These are phyloP conservation scores for Pachydiplax longipennis DNA, from an alignment of 2,888 invertebrate genomes.

Conservation along the genomic window DNA sequence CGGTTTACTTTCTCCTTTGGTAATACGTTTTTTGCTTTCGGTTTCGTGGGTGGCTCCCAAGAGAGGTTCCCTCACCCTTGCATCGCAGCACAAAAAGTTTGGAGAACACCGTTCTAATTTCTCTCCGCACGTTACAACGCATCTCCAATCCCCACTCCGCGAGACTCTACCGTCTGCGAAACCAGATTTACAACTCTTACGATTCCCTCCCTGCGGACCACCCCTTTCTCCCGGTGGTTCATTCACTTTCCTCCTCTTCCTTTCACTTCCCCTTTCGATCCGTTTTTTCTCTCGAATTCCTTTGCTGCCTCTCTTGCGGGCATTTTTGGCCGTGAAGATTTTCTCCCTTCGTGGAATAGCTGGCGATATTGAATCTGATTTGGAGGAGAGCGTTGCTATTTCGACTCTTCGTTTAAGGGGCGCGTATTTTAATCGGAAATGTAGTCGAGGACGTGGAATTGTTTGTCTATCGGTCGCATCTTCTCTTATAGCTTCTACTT, in stretches of 20 bases:
- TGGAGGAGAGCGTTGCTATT: not conserved
- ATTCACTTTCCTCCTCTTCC: slow-evolving; percentile 23
- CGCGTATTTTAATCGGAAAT: not conserved
- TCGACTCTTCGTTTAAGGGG: not conserved
- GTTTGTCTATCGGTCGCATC: no score
- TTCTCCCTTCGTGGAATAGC: not conserved
- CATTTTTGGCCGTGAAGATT: not conserved
- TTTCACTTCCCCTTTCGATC: not conserved
- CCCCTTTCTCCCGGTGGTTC: not conserved
- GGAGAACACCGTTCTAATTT: no score
- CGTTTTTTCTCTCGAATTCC: not conserved
- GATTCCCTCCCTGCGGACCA: slow-evolving; percentile 17
- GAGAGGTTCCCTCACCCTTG: no score
- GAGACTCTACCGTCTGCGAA: slow-evolving; percentile 35
- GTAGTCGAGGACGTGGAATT: not conserved
- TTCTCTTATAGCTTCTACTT: no score
- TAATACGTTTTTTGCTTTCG: no score
- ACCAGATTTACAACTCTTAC: slow-evolving; percentile 44
- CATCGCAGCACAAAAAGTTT: no score
- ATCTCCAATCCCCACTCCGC: not conserved
- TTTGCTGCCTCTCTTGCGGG: not conserved
- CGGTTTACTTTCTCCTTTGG: no score
- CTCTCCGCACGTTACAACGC: not conserved
- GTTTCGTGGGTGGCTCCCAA: no score
- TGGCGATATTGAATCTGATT: not conserved